A percentile compares a stretch with the other conserved stretches of the same genome.
These are phyloP conservation scores for Sardina pilchardus DNA, from an alignment of 2,113 vertebrate genomes.

Conservation along the genomic window DNA sequence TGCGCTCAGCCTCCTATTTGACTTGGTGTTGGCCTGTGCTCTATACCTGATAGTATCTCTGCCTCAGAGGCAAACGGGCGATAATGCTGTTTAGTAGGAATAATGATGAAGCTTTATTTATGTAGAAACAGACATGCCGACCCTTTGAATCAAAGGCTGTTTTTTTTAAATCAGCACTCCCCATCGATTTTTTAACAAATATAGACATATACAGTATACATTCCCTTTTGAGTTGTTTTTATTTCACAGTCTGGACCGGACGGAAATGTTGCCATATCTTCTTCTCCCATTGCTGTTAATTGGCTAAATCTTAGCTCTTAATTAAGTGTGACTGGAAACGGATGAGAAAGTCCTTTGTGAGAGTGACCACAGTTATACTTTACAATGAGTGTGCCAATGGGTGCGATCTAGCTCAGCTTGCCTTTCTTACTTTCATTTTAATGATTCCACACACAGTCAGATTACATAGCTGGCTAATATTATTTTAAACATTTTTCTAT, in stretches of 20 bases:
- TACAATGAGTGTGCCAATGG: not conserved
- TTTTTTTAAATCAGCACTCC: not conserved
- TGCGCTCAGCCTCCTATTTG: not conserved
- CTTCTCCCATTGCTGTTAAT: not conserved
- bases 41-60: not conserved
- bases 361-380: not conserved
- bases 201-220: not conserved
- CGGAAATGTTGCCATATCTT: slow-evolving; percentile 4
- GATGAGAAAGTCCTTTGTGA: not conserved
- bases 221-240: not conserved
- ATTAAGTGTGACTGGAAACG: not conserved
- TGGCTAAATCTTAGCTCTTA: not conserved
- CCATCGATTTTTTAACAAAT: not conserved
- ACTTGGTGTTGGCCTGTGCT: not conserved
- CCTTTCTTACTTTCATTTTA: not conserved
- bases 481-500: not conserved
- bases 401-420: not conserved
- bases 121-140: not conserved
- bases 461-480: not conserved
- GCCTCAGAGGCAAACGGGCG: not conserved
- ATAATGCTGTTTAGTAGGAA: not conserved
- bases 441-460: not conserved
- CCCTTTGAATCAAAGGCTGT: not conserved
- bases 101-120: not conserved
- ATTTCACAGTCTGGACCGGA: not conserved